Evolutionary conservation across 1,140 invertebrate genomes (phyloP).

Genomic region (Brachionus asplanchnoidis): DNA sequence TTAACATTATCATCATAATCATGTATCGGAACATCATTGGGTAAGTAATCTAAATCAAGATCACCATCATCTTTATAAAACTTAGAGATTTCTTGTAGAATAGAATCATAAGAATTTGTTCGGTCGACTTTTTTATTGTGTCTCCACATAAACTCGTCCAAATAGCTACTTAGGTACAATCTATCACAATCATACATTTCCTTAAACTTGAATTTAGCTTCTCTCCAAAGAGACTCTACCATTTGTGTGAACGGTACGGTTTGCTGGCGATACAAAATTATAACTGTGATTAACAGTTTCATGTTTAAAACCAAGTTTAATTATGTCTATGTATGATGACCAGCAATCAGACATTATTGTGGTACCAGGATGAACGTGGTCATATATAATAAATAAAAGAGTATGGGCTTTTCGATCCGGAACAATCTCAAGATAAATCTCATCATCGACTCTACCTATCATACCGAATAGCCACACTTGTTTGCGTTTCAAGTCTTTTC

Average conservation of each 20-base stretch:
- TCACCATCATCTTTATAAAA: not conserved
- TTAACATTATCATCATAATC: not conserved
- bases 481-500: not conserved
- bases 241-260: not conserved
- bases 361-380: not conserved
- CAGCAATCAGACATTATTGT: not conserved
- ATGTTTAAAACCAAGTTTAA: not conserved
- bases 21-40: not conserved
- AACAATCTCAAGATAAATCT: not conserved
- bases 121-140: not conserved
- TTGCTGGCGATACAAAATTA: not conserved
- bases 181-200: not conserved
- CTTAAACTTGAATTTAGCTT: not conserved
- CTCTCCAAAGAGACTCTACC: not conserved
- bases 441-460: not conserved
- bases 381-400: not conserved
- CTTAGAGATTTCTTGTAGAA: not conserved
- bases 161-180: not conserved
- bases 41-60: not conserved
- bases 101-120: not conserved
- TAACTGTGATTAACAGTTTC: not conserved
- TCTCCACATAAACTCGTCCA: not conserved
- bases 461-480: not conserved
- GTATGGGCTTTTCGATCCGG: not conserved
- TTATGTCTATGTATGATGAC: not conserved